Base-by-base conservation (phyloP, 2,888 invertebrate species). In the Balanococcus diminutus region DNA sequence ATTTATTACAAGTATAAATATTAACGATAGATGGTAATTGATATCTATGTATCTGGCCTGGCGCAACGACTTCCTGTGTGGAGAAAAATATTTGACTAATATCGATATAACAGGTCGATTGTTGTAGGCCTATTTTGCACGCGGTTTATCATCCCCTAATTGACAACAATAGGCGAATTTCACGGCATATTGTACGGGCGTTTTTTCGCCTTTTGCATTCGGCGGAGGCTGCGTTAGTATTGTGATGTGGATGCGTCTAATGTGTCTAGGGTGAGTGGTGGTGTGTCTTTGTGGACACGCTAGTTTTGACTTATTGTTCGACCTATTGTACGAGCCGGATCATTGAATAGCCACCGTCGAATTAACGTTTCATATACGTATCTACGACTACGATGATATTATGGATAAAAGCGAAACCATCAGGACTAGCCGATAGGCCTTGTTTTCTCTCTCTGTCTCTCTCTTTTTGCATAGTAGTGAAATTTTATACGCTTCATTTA, bases 71-170 rank as follows among this genome's bases (percentile, higher is more conserved):
- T 72, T 72, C 72, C 72, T 72, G 72, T 28, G 56, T 31, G 72
- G 14, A 72, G 72, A 72, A 72, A 72, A 72, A 72, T 72, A 72
- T 72, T 72, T 72, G 25, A 72, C 72, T 84, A 84, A 67, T 42
- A 84, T 72, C 72, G 84, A 84, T 72, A 84, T 84, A 84, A 84
- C 84, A 84, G 84, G 84, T 84, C 83, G 84, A 84, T 84, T 84
- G 67, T 67, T 36, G 72, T 72, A 72, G 11, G 32, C 42, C 42
- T 16, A 42, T 42, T 84, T 72, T 84, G 42, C 84, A 84, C 84
- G 84, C 72, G 84, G 72, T 84, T 84, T 84, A 84, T 84, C 84
- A 84, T 72, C 84, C 72, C 39, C 61, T 31, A 67, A 22, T 22
- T 19, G 19, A 28, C 16, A 19, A 61, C 36, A 67, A 84, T 67